Base-by-base conservation (phyloP, 2,888 invertebrate genomes). In the Incurvaria masculella region DNA sequence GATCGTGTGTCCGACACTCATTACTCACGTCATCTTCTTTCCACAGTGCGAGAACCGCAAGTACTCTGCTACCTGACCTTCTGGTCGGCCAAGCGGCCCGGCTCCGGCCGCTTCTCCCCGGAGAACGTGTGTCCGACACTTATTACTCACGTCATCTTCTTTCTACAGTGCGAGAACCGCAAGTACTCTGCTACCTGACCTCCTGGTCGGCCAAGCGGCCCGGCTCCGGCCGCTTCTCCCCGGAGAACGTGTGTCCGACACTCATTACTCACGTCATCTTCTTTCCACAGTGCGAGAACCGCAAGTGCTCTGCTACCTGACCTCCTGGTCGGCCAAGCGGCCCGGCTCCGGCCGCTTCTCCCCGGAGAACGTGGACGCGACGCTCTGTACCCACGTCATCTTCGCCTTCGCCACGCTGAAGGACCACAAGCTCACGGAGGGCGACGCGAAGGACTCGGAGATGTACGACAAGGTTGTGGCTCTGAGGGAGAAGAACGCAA, bases 151-250 rank as follows among this genome's bases (percentile, higher is more conserved):
- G 80, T 98, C 33, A 16, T 21, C 11, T 42, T 45, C 51, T 51
- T 56, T 58, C 65, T 65, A 2, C 69, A 94, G 94, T 84, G 56
- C 88, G 93, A 40, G 87, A 89, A 44, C 88, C 93, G 1, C 91
- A 92, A 74, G 87, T 94, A 2, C 88, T 97, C 60, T 98, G 98
- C 70, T 97, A 97, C 69, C 83, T 96, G 66, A 97, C 97, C 2
- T 97, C 93, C 59, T 98, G 97, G 97, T 94, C 97, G 0, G 87
- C 91, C 52, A 96, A 96, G 68, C 83, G 97, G 47, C 91, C 91
- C 0, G 92, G 93, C 47, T 82, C 86, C 3, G 96, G 94, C 11
- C 89, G 89, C 63, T 97, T 94, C 72, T 84, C 83, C 51, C 95
- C 97, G 0, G 93, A 94, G 57, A 88, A 94, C 65, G 86, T 97